phyloP scores from a whole-genome alignment of 2,113 vertebrate genomes.

The Gobio gobio region DNA sequence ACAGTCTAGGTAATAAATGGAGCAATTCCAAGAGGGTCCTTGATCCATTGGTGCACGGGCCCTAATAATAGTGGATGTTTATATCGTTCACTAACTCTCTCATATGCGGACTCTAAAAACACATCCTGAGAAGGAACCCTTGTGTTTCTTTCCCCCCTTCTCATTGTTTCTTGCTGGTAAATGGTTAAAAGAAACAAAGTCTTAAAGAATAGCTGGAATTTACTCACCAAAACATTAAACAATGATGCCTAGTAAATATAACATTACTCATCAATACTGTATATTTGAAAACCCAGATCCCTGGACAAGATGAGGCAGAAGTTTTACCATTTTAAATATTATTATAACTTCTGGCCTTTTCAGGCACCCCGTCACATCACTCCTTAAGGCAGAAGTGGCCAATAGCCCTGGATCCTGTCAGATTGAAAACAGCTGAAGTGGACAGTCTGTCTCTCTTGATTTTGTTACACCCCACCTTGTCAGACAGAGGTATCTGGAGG shows the following conservation, averaged over 20 bases:
- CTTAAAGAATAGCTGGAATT: slow-evolving; percentile 44
- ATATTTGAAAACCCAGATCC: slow-evolving; percentile 1
- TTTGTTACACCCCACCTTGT: neutral
- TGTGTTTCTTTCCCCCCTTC: neutral
- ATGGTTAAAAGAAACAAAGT: slow-evolving; percentile 20
- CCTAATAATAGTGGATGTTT: neutral
- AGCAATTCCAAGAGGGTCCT: too few relatives aligned
- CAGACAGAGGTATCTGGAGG: slow-evolving; percentile 51
- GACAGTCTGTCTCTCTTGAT: slow-evolving; percentile 44
- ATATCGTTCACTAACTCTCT: neutral
- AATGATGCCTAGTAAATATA: slow-evolving; percentile 25
- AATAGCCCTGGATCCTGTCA: slow-evolving; percentile 46
- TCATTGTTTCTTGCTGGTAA: slow-evolving; percentile 45
- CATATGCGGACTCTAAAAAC: slow-evolving; percentile 10
- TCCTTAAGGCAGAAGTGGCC: slow-evolving; percentile 3
- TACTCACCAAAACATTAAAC: slow-evolving; percentile 10
- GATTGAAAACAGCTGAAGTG: slow-evolving; percentile 35
- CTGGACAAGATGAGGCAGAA: slow-evolving; percentile 12
- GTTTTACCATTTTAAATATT: slow-evolving; percentile 13
- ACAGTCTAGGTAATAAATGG: too few relatives aligned
- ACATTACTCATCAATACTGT: neutral
- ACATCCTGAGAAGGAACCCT: slow-evolving; percentile 14
- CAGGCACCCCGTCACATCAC: neutral
- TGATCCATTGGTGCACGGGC: too few relatives aligned
- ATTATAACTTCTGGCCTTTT: slow-evolving; percentile 22